Conservation (phyloP, 2,888 invertebrate genomes). For the Oscheius onirici region DNA sequence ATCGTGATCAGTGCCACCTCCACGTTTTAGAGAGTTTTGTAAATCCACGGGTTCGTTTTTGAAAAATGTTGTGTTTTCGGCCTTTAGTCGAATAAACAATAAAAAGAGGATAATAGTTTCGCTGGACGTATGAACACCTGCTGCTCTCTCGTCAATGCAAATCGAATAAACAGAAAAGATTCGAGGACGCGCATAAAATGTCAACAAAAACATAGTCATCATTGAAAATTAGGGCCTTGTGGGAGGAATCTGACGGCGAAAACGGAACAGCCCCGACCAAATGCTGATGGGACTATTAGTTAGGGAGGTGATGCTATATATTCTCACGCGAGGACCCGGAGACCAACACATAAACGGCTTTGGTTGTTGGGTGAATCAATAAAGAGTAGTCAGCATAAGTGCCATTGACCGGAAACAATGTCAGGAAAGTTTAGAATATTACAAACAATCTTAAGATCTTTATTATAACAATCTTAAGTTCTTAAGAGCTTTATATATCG, state of each 20-base stretch:
- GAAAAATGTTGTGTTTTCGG: too few species aligned
- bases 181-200: too few species aligned
- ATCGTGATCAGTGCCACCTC: too few species aligned
- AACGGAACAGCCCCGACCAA: background rate
- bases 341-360: slow-evolving; percentile 18
- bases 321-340: slow-evolving; percentile 8
- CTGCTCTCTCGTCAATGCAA: background rate
- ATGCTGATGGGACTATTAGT: background rate
- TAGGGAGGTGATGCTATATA: slow-evolving; percentile 12
- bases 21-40: too few species aligned
- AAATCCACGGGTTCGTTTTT: too few species aligned
- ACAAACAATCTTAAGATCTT: too few species aligned
- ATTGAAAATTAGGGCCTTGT: background rate
- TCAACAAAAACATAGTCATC: background rate
- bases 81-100: too few species aligned
- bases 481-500: too few species aligned
- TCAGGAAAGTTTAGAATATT: too few species aligned
- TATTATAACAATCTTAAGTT: too few species aligned
- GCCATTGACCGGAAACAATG: too few species aligned
- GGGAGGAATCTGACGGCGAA: background rate
- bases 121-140: background rate
- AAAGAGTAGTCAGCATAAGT: slow-evolving; percentile 5
- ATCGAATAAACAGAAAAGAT: background rate
- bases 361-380: slow-evolving; percentile 24
- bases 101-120: too few species aligned